Evolutionary conservation across 2,113 vertebrate species (phyloP), one percentile per base, ranked within the genome.

Genomic region (Egretta garzetta): DNA sequence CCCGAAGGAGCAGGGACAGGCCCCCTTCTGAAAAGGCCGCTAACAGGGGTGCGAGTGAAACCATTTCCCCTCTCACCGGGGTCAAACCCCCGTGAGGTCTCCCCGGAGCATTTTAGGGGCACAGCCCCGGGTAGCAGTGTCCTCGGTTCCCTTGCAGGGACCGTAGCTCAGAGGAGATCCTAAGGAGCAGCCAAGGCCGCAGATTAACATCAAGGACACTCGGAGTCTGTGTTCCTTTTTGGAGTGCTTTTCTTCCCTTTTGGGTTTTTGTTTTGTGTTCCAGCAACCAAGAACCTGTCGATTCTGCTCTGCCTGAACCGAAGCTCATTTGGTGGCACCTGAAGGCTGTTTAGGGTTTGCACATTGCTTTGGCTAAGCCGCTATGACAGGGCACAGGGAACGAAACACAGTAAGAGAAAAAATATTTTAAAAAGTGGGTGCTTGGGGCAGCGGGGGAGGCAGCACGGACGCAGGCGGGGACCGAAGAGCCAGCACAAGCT

Each of bases 391-490:
- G 67, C 28, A 10, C n/a, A 14, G 27, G 0, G 1, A 13, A 26
- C 28, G 8, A 7, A 28, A 22, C 23, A 26, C 14, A 70, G 39
- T 7, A 6, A 13, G 27, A 18, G 14, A 18, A 22, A 13, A 20
- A 26, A 7, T 24, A 14, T 41, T 41, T 12, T 41, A 41, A 9
- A 47, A 9, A 7, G 17, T 0, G 41, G 63, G 22, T 49, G 30
- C 14, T 14, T 14, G 43, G 7, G 43, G 53, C 21, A 15, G 52
- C 2, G 6, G 41, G 50, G 60, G 37, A 52, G 47, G 37, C 76
- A n/a, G 35, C 0, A 18, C 4, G n/a, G 4, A 4, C 59, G 4
- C 2, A 0, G 37, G 76, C 41, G 12, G 64, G 7, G 28, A 15
- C 9, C 4, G 1, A 58, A 45, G 63, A n/a, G 26, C 20, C 3